Conservation (phyloP, 2,888 invertebrate genomes). For the Epinotia bilunana region DNA sequence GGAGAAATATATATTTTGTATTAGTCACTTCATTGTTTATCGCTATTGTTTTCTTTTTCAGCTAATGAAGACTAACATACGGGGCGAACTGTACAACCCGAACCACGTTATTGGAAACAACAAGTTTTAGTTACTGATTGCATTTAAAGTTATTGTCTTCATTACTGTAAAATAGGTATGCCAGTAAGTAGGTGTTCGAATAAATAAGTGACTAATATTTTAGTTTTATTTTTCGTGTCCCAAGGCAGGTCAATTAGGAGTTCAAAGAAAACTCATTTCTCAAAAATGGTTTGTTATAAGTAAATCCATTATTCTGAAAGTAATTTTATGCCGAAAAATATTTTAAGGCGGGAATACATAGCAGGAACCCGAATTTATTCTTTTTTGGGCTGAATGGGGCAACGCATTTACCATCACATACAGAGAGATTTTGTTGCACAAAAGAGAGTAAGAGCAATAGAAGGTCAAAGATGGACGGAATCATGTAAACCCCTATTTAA, state of each 20-base stretch:
- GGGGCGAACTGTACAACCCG: conserved; percentile 72
- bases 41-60: conserved; percentile 55
- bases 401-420: too few species aligned
- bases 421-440: too few species aligned
- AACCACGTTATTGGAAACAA: conserved; percentile 49
- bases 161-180: not conserved
- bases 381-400: too few species aligned
- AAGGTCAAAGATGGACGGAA: too few species aligned
- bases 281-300: too few species aligned
- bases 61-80: conserved; percentile 77
- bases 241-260: not conserved
- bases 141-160: not conserved
- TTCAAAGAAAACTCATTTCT: not conserved
- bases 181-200: not conserved
- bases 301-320: too few species aligned
- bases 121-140: not conserved
- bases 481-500: too few species aligned
- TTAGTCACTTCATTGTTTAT: not conserved
- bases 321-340: too few species aligned
- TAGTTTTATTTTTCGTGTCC: not conserved
- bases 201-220: not conserved
- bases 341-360: too few species aligned
- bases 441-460: too few species aligned
- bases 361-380: too few species aligned
- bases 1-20: too few species aligned